Evolutionary conservation across 2,888 invertebrate genomes (phyloP).

Genomic region (Xestobium rufovillosum): DNA sequence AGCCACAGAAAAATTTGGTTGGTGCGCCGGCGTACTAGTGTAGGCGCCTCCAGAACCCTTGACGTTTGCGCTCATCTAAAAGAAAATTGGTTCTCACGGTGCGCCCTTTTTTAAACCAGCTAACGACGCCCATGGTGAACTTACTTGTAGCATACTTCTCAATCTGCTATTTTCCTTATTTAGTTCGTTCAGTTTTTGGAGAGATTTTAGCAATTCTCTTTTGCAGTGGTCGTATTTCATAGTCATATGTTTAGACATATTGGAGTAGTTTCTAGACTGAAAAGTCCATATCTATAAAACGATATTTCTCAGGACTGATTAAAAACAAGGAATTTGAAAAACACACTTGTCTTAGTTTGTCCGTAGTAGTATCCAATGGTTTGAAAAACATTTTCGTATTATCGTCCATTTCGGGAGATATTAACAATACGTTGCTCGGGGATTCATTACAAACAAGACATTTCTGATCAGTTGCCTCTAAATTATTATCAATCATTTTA

Average conservation of each 20-base stretch:
- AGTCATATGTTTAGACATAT: conserved; percentile 24
- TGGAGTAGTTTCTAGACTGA: conserved; percentile 30
- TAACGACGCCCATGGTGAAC: too few species aligned
- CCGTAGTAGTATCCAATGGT: conserved; percentile 26
- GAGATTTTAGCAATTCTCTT: conserved; percentile 28
- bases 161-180: conserved; percentile 30
- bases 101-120: too few species aligned
- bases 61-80: too few species aligned
- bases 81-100: too few species aligned
- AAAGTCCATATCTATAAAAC: conserved; percentile 21
- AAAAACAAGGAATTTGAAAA: background rate
- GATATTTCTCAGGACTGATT: conserved; percentile 3
- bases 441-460: conserved; percentile 33
- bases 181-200: conserved; percentile 27
- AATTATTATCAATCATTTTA: too few species aligned
- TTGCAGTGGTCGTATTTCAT: conserved; percentile 34
- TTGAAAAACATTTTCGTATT: conserved; percentile 32
- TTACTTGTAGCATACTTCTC: too few species aligned
- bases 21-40: too few species aligned
- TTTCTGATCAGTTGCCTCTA: too few species aligned
- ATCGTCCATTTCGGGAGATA: conserved; percentile 31
- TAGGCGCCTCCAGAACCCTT: too few species aligned
- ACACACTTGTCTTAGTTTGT: conserved; percentile 30
- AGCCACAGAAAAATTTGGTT: too few species aligned
- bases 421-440: conserved; percentile 22